Evolutionary conservation across 1,140 invertebrate genomes (phyloP).

Genomic region (Macrosteles quadrilineatus): DNA sequence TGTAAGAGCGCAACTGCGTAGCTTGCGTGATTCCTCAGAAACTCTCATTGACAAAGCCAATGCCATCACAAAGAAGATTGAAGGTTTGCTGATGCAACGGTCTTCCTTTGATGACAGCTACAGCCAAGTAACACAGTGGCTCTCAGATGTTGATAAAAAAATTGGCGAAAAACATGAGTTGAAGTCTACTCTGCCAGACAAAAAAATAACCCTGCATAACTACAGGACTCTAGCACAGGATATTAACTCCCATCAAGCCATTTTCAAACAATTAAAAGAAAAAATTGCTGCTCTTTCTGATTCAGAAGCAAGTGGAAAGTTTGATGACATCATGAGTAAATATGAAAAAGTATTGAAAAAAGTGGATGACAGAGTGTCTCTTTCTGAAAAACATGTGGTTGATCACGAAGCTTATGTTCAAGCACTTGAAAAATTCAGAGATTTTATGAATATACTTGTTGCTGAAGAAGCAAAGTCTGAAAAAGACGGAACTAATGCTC

Average conservation of each 20-base stretch:
- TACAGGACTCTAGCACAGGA: constrained; percentile 79
- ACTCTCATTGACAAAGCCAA: constrained; percentile 80
- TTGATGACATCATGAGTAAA: constrained; percentile 66
- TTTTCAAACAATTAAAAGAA: constrained; percentile 75
- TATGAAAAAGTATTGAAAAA: constrained; percentile 68
- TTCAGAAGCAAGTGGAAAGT: constrained; percentile 68
- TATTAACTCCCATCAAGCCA: constrained; percentile 74
- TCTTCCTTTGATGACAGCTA: constrained; percentile 90
- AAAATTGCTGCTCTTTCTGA: constrained; percentile 73
- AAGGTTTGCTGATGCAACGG: constrained; percentile 81
- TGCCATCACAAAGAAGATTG: constrained; percentile 80
- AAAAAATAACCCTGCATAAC: constrained; percentile 78
- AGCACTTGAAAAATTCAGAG: constrained; percentile 70
- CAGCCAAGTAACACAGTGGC: constrained; percentile 75
- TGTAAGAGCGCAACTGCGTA: constrained; percentile 78
- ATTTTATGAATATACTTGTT: constrained; percentile 70
- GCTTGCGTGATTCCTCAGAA: constrained; percentile 81
- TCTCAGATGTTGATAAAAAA: constrained; percentile 71
- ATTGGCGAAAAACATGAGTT: constrained; percentile 66
- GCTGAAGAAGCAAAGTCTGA: constrained; percentile 70
- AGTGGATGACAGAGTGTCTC: constrained; percentile 65
- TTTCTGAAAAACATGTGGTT: constrained; percentile 69
- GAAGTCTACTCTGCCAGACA: constrained; percentile 76
- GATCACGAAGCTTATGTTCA: constrained; percentile 83
- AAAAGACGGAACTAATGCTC: constrained; percentile 72